A percentile compares a stretch with the other conserved stretches of the same genome.
These are phyloP conservation scores for Crossaster papposus DNA, from an alignment of 53 echinoderm and acorn worm genomes.

Conservation along the genomic window DNA sequence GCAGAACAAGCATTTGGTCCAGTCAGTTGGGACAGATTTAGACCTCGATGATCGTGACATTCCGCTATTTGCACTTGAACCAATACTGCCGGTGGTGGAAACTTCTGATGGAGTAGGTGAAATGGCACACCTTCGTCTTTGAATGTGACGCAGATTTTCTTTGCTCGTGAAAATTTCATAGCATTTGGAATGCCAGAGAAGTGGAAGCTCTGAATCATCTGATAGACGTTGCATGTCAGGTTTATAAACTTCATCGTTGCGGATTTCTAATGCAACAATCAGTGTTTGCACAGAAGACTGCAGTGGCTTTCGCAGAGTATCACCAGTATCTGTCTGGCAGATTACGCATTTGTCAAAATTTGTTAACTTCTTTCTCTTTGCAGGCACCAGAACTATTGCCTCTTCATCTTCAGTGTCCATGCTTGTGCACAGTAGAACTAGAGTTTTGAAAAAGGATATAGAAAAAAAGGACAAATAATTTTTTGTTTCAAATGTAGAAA, in stretches of 20 bases:
- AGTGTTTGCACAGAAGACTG: constrained; percentile 26
- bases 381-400: constrained; percentile 17
- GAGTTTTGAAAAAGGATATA: background rate
- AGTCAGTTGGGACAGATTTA: constrained; percentile 45
- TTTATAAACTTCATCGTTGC: constrained; percentile 41
- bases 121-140: constrained; percentile 26
- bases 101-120: no score
- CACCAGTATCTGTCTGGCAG: constrained; percentile 39
- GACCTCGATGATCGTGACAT: constrained; percentile 28
- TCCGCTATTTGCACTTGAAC: background rate
- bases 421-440: background rate
- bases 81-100: no score
- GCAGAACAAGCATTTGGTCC: no score
- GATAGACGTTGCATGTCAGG: constrained; percentile 5
- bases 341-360: constrained; percentile 54
- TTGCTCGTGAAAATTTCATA: constrained; percentile 39
- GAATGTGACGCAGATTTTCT: constrained; percentile 35
- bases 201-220: background rate
- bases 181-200: constrained; percentile 50
- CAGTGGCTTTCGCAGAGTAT: constrained; percentile 24
- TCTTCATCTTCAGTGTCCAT: constrained; percentile 16
- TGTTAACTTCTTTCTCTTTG: constrained; percentile 34
- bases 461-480: no score
- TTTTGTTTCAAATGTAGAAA: no score
- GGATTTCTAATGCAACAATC: constrained; percentile 25